These are phyloP conservation scores for Macaria notata DNA, from an alignment of 2,888 invertebrate genomes.

Conservation along the genomic window DNA sequence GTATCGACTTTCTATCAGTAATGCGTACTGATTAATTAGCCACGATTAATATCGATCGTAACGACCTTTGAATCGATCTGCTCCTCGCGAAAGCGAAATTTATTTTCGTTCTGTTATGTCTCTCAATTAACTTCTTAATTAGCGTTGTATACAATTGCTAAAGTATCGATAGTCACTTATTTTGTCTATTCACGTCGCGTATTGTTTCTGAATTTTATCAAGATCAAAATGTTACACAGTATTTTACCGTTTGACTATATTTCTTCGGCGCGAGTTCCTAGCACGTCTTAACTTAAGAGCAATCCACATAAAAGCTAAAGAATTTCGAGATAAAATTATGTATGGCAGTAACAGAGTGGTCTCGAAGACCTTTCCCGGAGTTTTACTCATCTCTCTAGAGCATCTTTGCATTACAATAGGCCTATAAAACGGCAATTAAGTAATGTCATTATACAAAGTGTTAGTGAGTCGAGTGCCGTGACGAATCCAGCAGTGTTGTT, in stretches of 20 bases:
- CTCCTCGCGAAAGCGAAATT: constrained; percentile 54
- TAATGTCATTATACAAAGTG: constrained; percentile 39
- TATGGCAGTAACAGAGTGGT: constrained; percentile 38
- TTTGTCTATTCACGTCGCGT: constrained; percentile 16
- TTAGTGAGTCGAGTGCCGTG: constrained; percentile 32
- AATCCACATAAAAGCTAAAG: constrained; percentile 16
- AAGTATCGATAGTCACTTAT: constrained; percentile 2
- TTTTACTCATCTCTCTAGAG: constrained; percentile 39
- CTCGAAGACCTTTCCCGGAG: constrained; percentile 45
- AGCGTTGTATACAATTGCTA: constrained; percentile 22
- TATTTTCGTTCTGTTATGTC: constrained; percentile 42
- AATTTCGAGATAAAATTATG: constrained; percentile 28
- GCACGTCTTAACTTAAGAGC: constrained; percentile 13
- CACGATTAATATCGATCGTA: constrained; percentile 64
- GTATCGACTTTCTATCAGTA: constrained; percentile 72
- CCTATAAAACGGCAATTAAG: constrained; percentile 43
- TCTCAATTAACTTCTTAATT: constrained; percentile 30
- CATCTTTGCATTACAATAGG: constrained; percentile 44
- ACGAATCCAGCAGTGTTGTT: constrained; percentile 26
- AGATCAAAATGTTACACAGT: constrained; percentile 25
- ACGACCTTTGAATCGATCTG: constrained; percentile 53
- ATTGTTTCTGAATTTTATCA: constrained; percentile 14
- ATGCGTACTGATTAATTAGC: constrained; percentile 78
- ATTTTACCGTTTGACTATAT: constrained; percentile 16
- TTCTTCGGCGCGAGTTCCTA: constrained; percentile 24